Percentiles rank a stretch among this genome's conserved stretches.
phyloP scores from a whole-genome alignment of 2,888 invertebrate genomes.

The Erannis defoliaria region DNA sequence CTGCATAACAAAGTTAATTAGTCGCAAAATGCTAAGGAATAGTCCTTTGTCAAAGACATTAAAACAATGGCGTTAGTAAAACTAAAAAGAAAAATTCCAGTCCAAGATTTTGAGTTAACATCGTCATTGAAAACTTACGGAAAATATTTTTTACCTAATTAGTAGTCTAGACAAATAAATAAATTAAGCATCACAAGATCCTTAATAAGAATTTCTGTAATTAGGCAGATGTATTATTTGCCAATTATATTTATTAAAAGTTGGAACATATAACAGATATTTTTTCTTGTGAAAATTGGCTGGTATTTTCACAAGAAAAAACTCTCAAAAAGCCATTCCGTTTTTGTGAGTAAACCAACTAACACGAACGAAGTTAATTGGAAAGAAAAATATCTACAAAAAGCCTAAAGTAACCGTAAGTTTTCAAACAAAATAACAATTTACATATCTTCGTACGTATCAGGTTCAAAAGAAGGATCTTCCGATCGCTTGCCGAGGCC shows the following conservation, averaged over 20 bases:
- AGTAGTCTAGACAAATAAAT: not conserved
- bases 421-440: slow-evolving; percentile 50
- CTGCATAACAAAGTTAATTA: slow-evolving; percentile 4
- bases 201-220: not conserved
- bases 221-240: not conserved
- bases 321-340: slow-evolving; percentile 8
- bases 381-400: slow-evolving; percentile 45
- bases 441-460: slow-evolving; percentile 71
- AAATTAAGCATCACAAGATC: not conserved
- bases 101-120: slow-evolving; percentile 56
- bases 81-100: slow-evolving; percentile 57
- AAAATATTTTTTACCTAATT: slow-evolving; percentile 26
- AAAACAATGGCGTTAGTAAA: not conserved
- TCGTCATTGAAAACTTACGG: slow-evolving; percentile 44
- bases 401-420: slow-evolving; percentile 47
- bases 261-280: slow-evolving; percentile 3
- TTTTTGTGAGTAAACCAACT: slow-evolving; percentile 3
- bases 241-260: slow-evolving; percentile 24
- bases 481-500: slow-evolving; percentile 85
- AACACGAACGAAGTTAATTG: not conserved
- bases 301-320: slow-evolving; percentile 72
- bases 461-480: slow-evolving; percentile 62
- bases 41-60: not conserved
- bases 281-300: slow-evolving; percentile 73
- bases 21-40: slow-evolving; percentile 3